phyloP scores from a whole-genome alignment of 2,797 vertebrate genomes.

The Cryptoblepharus egeriae region DNA sequence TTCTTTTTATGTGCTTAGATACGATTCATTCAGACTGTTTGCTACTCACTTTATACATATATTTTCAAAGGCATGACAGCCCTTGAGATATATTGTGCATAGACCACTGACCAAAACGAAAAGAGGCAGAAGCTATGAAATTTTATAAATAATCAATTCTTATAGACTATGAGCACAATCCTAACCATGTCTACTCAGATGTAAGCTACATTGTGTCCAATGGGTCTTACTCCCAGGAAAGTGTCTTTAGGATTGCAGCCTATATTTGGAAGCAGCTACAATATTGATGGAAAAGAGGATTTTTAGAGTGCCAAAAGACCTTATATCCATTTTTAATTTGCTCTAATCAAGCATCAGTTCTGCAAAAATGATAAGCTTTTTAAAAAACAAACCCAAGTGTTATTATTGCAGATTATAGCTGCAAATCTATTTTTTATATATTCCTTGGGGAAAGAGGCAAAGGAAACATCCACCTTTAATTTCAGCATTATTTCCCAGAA shows the following conservation, averaged over 20 bases:
- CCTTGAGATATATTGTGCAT: background rate
- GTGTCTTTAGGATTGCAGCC: too few species aligned
- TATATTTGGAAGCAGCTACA: background rate
- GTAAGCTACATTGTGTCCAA: too few species aligned
- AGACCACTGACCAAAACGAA: background rate
- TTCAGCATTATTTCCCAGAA: conserved; percentile 26
- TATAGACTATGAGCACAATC: background rate
- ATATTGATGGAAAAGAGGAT: background rate
- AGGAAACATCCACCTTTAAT: background rate
- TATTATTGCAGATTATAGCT: background rate
- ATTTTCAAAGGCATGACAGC: background rate
- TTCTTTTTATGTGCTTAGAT: too few species aligned
- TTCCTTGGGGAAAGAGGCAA: background rate
- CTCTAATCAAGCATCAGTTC: background rate
- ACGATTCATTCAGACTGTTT: conserved; percentile 17
- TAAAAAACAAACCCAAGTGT: background rate
- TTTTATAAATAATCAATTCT: background rate
- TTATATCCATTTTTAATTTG: background rate
- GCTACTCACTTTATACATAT: background rate
- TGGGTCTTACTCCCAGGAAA: too few species aligned
- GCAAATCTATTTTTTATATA: background rate
- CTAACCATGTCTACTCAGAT: too few species aligned
- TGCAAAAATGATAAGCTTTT: conserved; percentile 12
- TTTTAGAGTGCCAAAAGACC: background rate
- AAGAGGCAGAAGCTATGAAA: background rate